Evolutionary conservation across 2,113 vertebrate species (phyloP), one percentile per base, ranked within the genome.

Genomic region (Rostratula benghalensis): DNA sequence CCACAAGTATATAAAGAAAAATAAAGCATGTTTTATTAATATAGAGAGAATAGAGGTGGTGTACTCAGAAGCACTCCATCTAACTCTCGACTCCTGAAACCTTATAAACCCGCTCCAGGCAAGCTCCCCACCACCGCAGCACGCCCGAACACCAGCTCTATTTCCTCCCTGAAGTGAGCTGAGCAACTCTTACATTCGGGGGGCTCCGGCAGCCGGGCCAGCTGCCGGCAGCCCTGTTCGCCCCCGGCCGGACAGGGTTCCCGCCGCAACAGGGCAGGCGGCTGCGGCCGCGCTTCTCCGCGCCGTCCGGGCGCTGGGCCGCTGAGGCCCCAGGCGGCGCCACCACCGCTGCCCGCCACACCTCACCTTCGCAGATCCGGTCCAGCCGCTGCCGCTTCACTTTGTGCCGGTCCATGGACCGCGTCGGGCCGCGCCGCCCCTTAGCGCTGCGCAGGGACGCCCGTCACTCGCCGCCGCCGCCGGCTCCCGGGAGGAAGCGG

Each of bases 351-450:
- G 45, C 33, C n/a, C n/a, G 70, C 89, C 89, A 75, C 94, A 70
- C 94, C 96, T 93, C 90, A 96, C 96, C 97, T 96, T 98, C 98
- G 90, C 98, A 98, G 95, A 98, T 97, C 87, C 97, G 95, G 96
- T 99, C 99, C 94, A 99, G 97, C 97, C 99, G 98, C 98, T 99
- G 98, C 70, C 99, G 98, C 98, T 99, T 99, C 96, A 99, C 98
- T 97, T 99, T 99, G 97, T 99, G 98, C 97, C 98, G 98, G 98
- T 99, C 99, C 99, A 99, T 99, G 97, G 98, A 98, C 97, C 98
- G 98, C 97, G 98, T 98, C 97, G 71, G 27, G 35, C 54, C 39
- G 69, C 67, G 37, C 90, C 78, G 35, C 90, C 80, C 35, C 73
- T 60, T 50, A 43, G 74, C 78, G 68, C 91, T 23, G 83, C 31